Percentiles rank a stretch among this genome's conserved stretches.
Evolutionary conservation across 1,140 invertebrate genomes (phyloP).

Genomic region (Psilanteris sp.): DNA sequence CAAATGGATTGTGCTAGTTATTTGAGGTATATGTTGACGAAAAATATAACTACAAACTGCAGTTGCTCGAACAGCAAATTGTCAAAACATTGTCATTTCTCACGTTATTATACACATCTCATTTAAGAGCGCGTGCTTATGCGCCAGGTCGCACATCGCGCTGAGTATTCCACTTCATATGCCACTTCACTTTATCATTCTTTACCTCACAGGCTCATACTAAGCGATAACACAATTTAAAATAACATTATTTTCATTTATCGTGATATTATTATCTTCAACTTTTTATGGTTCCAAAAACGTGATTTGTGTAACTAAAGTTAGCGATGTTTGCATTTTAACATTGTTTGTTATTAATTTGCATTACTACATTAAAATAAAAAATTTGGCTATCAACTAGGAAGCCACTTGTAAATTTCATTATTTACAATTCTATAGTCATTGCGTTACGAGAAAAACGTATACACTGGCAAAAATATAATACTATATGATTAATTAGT

Average conservation of each 20-base stretch:
- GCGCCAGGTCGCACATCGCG: constrained; percentile 47
- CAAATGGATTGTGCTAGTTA: constrained; percentile 23
- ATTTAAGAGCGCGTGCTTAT: constrained; percentile 69
- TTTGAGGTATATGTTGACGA: constrained; percentile 17
- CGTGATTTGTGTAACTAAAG: too few relatives aligned
- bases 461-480: too few relatives aligned
- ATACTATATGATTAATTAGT: too few relatives aligned
- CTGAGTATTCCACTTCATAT: constrained; percentile 50
- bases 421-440: too few relatives aligned
- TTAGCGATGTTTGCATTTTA: too few relatives aligned
- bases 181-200: constrained; percentile 61
- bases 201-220: constrained; percentile 53
- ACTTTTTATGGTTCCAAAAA: too few relatives aligned
- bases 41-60: constrained; percentile 42
- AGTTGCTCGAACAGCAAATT: constrained; percentile 61
- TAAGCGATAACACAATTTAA: constrained; percentile 62
- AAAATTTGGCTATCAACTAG: too few relatives aligned
- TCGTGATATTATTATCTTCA: constrained; percentile 23
- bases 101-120: constrained; percentile 72
- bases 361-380: too few relatives aligned
- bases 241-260: constrained; percentile 57
- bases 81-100: constrained; percentile 77
- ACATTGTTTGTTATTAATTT: too few relatives aligned
- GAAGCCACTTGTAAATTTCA: too few relatives aligned
- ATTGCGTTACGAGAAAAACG: too few relatives aligned